Evolutionary conservation across 2,888 invertebrate genomes (phyloP).

Genomic region (Autographa gamma): DNA sequence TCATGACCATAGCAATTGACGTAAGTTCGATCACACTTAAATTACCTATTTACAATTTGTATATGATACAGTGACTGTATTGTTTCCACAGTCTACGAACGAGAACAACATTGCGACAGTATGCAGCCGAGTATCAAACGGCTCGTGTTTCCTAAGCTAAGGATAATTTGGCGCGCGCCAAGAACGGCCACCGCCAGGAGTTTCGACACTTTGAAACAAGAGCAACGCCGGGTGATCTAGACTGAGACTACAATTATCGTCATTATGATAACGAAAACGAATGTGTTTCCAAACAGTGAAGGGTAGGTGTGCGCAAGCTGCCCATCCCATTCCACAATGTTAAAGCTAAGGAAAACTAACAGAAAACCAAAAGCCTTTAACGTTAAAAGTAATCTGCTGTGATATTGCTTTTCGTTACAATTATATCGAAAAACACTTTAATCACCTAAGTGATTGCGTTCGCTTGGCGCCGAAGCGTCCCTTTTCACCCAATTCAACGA

Average conservation of each 20-base stretch:
- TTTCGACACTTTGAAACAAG: conserved; percentile 26
- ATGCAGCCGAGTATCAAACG: conserved; percentile 44
- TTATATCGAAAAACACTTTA: conserved; percentile 3
- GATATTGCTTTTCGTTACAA: conserved; percentile 1
- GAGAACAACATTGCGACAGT: conserved; percentile 47
- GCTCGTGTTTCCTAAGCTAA: conserved; percentile 53
- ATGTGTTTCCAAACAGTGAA: too few species aligned
- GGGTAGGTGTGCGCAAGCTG: too few species aligned
- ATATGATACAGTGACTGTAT: background rate
- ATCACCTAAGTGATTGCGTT: conserved; percentile 6
- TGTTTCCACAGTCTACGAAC: background rate
- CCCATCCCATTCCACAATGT: too few species aligned
- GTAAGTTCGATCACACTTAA: too few species aligned
- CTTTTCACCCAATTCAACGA: conserved; percentile 16
- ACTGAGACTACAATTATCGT: background rate
- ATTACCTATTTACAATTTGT: background rate
- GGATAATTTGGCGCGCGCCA: conserved; percentile 49
- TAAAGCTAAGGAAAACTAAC: background rate
- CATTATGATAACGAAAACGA: background rate
- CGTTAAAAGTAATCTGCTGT: background rate
- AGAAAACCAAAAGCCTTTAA: background rate
- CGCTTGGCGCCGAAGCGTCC: conserved; percentile 5
- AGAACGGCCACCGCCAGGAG: conserved; percentile 32
- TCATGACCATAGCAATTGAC: too few species aligned
- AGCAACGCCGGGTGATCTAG: background rate